Percentiles rank a stretch among this genome's conserved stretches.
phyloP scores from a whole-genome alignment of 2,888 invertebrate species.

The Ichneumoninae sp. region DNA sequence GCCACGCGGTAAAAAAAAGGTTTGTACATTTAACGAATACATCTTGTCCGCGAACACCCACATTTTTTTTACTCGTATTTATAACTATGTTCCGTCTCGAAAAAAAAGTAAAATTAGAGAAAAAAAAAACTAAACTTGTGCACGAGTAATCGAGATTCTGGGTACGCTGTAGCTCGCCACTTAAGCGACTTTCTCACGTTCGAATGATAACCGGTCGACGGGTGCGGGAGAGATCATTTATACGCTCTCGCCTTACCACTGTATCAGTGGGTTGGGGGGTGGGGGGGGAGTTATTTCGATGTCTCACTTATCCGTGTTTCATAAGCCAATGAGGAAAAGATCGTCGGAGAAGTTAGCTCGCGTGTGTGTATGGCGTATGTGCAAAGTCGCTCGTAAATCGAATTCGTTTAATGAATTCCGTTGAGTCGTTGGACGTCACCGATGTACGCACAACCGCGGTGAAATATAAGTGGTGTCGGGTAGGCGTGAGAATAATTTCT shows the following conservation, averaged over 20 bases:
- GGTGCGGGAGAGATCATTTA: slow-evolving; percentile 39
- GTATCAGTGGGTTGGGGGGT: slow-evolving; percentile 31
- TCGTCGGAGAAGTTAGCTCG: slow-evolving; percentile 32
- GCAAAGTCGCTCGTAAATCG: slow-evolving; percentile 60
- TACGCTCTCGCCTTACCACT: slow-evolving; percentile 34
- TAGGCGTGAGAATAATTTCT: slow-evolving; percentile 68
- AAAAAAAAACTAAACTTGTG: too few species aligned
- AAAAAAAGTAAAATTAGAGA: too few species aligned
- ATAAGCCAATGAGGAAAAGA: slow-evolving; percentile 17
- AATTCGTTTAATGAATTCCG: slow-evolving; percentile 63
- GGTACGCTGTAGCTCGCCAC: not conserved
- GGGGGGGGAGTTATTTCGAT: slow-evolving; percentile 41
- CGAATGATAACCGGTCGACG: slow-evolving; percentile 38
- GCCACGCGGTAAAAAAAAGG: too few species aligned
- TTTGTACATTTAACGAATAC: too few species aligned
- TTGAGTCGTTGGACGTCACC: slow-evolving; percentile 9
- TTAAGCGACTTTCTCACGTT: slow-evolving; percentile 30
- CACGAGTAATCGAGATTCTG: too few species aligned
- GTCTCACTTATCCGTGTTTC: slow-evolving; percentile 53
- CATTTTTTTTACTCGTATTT: too few species aligned
- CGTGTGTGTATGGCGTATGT: slow-evolving; percentile 53
- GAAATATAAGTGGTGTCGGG: slow-evolving; percentile 58
- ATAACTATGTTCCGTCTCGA: too few species aligned
- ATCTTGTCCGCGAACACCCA: too few species aligned
- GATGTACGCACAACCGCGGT: slow-evolving; percentile 41